phyloP scores from a whole-genome alignment of 2,113 vertebrate genomes.

The Hirundichthys speculiger region DNA sequence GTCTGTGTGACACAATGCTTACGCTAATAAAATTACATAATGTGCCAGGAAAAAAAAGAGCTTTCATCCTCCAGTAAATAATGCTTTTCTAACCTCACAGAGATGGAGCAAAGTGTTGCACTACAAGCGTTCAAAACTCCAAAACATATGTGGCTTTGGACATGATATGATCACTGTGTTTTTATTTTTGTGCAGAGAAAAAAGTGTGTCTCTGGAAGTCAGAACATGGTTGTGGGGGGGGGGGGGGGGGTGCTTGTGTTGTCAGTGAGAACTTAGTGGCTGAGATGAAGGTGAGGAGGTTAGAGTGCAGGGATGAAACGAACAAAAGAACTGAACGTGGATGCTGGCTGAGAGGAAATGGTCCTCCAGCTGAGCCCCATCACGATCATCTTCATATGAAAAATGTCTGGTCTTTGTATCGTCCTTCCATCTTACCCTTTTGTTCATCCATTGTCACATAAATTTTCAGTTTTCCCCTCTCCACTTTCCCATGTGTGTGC shows the following conservation, averaged over 20 bases:
- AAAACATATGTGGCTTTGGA: background rate
- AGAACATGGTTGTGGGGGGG: slow-evolving; percentile 10
- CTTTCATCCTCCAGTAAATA: background rate
- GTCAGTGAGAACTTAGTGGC: slow-evolving; percentile 9
- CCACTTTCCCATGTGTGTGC: slow-evolving; percentile 10
- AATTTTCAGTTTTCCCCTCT: slow-evolving; percentile 1
- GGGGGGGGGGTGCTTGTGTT: slow-evolving; percentile 1
- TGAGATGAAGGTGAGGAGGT: slow-evolving; percentile 36
- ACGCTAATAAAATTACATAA: slow-evolving; percentile 29
- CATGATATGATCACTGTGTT: background rate
- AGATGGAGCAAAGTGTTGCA: slow-evolving; percentile 9
- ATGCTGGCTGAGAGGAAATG: slow-evolving; percentile 1
- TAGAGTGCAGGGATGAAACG: slow-evolving; percentile 19
- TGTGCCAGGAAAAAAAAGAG: slow-evolving; percentile 9
- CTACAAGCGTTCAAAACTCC: background rate
- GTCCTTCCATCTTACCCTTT: background rate
- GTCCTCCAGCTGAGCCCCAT: slow-evolving; percentile 45
- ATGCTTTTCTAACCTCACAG: too few species aligned
- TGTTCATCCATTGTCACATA: slow-evolving; percentile 24
- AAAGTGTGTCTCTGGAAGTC: slow-evolving; percentile 14
- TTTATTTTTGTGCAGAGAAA: slow-evolving; percentile 19
- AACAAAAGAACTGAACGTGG: slow-evolving; percentile 29
- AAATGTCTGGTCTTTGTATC: background rate
- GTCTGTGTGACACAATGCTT: slow-evolving; percentile 29
- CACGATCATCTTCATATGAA: background rate